These are phyloP conservation scores for Dendrolimus houi DNA, from an alignment of 2,888 invertebrate species.

Conservation along the genomic window DNA sequence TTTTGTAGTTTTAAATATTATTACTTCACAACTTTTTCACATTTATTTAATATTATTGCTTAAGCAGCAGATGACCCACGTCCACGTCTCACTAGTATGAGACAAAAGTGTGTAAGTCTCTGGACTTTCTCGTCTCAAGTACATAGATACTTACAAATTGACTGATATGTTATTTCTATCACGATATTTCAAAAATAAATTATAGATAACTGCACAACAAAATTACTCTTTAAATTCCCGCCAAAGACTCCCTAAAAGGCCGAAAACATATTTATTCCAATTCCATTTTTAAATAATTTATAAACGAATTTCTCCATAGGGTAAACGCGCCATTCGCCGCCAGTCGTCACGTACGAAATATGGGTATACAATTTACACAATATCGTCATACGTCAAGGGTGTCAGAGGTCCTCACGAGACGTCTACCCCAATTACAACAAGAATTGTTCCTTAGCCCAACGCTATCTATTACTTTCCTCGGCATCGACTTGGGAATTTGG, in stretches of 20 bases:
- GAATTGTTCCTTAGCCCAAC: conserved; percentile 66
- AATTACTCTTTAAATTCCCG: too few species aligned
- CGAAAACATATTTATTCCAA: background rate
- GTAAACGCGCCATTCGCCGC: background rate
- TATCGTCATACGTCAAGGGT: conserved; percentile 61
- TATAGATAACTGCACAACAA: too few species aligned
- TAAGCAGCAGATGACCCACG: too few species aligned
- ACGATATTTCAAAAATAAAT: too few species aligned
- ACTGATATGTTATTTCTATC: too few species aligned
- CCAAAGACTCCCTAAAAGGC: background rate
- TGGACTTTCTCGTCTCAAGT: background rate
- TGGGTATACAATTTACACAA: conserved; percentile 57
- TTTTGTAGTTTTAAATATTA: too few species aligned
- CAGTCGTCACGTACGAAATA: conserved; percentile 38
- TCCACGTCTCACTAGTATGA: too few species aligned
- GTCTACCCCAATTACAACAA: conserved; percentile 59
- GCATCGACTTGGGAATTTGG: conserved; percentile 45
- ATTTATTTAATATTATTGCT: too few species aligned
- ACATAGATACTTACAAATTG: background rate
- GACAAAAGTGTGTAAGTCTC: too few species aligned
- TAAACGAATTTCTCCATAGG: background rate
- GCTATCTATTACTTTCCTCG: conserved; percentile 59
- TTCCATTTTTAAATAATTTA: background rate
- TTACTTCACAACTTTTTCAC: too few species aligned
- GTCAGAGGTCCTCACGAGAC: conserved; percentile 50